Base-by-base conservation (phyloP, 1,140 invertebrate genomes). In the Drosophila burlai region DNA sequence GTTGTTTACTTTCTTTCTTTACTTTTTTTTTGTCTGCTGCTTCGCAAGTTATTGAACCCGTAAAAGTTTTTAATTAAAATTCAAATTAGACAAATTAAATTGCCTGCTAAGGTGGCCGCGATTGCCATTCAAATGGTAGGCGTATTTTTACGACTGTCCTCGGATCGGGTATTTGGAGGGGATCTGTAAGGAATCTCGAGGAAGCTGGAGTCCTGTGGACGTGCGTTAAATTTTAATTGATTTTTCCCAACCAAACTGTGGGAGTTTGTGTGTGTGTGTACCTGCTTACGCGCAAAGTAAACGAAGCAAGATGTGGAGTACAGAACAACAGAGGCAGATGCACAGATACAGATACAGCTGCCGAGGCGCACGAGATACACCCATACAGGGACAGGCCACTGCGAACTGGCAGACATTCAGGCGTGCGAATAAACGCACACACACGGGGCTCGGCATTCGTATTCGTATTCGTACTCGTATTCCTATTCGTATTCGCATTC, bases 41-140 rank as follows among this genome's bases (percentile, higher is more conserved):
- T 66, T 76, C 31, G 67, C 83, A 78, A 83, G 81, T 87, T 89
- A 87, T 87, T 87, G 84, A 87, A 89, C 84, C 84, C 72, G 57
- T 89, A 81, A 87, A 85, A 87, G 77, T 89, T 87, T 87, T 89
- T 86, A 86, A 87, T 87, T 87, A 89, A 89, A 89, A 84, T 89
- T 89, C 52, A 89, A 87, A 87, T 84, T 80, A 81, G 81, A 83
- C 81, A 83, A 87, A 83, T 89, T 71, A 78, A 89, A 87, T 59
- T 68, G 54, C 59, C 67, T 66, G 24, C 62, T 64, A 60, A 57
- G 74, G 60, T 76, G 60, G 34, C 49, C 13, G 38, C 59, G 47
- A 63, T 71, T 68, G 58, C 61, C 40, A 71, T 63, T 84, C 26
- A 40, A 66, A 66, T 65, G 62, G 58, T 54, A 57, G 59, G 49